phyloP scores from a whole-genome alignment of 1,140 invertebrate genomes.

The Brachionus manjavacas region DNA sequence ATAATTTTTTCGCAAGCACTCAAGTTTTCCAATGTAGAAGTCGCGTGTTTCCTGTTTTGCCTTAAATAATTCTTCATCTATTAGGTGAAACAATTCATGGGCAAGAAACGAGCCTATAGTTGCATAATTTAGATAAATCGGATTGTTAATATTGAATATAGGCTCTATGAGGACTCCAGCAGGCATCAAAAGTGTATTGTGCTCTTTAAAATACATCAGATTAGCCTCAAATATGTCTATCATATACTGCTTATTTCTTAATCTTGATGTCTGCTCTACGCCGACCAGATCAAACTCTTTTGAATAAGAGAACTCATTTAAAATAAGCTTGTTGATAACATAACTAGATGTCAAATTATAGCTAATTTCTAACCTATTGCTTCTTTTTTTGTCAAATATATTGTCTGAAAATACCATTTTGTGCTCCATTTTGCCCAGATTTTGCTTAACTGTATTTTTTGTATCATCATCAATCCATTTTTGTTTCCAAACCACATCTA shows the following conservation, averaged over 20 bases:
- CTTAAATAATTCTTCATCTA: background rate
- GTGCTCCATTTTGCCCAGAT: background rate
- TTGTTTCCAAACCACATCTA: background rate
- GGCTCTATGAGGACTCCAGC: constrained; percentile 35
- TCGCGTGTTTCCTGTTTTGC: background rate
- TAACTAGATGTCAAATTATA: constrained; percentile 25
- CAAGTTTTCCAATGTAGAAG: background rate
- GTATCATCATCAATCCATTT: constrained; percentile 38
- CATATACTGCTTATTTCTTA: constrained; percentile 9
- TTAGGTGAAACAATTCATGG: constrained; percentile 28
- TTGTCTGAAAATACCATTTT: constrained; percentile 14
- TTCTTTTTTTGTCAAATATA: background rate
- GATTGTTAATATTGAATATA: background rate
- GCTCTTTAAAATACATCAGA: constrained; percentile 6
- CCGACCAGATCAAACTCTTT: constrained; percentile 9
- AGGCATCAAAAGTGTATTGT: constrained; percentile 31
- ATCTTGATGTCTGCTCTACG: background rate
- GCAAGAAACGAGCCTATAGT: constrained; percentile 12
- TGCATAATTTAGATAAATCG: constrained; percentile 38
- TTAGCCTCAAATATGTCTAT: constrained; percentile 27
- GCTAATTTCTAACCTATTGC: background rate
- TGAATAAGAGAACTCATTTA: background rate
- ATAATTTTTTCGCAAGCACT: constrained; percentile 30
- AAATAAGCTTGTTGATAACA: background rate
- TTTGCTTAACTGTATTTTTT: background rate